Evolutionary conservation across 2,113 vertebrate species (phyloP).

Genomic region (Hyla sarda): DNA sequence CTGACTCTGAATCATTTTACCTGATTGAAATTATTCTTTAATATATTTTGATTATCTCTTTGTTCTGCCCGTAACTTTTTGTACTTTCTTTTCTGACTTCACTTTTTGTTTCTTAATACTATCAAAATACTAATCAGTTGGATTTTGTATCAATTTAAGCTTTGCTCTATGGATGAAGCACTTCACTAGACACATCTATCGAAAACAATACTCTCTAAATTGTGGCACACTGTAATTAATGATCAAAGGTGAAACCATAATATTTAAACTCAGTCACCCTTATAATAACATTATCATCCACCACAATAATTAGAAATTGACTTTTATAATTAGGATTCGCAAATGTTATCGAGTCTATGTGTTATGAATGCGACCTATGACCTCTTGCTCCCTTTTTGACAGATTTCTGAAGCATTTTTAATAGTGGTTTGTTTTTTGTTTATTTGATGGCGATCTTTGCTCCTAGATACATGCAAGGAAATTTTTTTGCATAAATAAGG

Average conservation of each 20-base stretch:
- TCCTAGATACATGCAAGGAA: neutral
- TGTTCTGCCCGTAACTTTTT: neutral
- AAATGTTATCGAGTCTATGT: slow-evolving; percentile 44
- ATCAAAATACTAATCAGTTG: neutral
- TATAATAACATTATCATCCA: slow-evolving; percentile 54
- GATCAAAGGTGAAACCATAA: slow-evolving; percentile 49
- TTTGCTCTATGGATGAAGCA: neutral
- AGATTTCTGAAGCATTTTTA: slow-evolving; percentile 39
- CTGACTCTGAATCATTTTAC: neutral
- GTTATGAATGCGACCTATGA: neutral
- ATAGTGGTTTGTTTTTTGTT: slow-evolving; percentile 10
- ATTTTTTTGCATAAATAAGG: neutral
- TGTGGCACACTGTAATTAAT: slow-evolving; percentile 48
- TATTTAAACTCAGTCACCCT: slow-evolving; percentile 47
- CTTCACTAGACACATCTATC: slow-evolving; percentile 10
- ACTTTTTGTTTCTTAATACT: neutral
- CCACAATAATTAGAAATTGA: slow-evolving; percentile 58
- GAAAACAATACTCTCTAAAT: slow-evolving; percentile 19
- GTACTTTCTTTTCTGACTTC: neutral
- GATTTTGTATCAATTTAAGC: neutral
- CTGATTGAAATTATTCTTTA: neutral
- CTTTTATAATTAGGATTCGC: slow-evolving; percentile 54
- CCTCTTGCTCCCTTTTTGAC: slow-evolving; percentile 20
- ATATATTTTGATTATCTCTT: neutral
- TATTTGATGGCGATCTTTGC: neutral